phyloP scores from a whole-genome alignment of 2,888 invertebrate species.

The Eumerus sabulonum region DNA sequence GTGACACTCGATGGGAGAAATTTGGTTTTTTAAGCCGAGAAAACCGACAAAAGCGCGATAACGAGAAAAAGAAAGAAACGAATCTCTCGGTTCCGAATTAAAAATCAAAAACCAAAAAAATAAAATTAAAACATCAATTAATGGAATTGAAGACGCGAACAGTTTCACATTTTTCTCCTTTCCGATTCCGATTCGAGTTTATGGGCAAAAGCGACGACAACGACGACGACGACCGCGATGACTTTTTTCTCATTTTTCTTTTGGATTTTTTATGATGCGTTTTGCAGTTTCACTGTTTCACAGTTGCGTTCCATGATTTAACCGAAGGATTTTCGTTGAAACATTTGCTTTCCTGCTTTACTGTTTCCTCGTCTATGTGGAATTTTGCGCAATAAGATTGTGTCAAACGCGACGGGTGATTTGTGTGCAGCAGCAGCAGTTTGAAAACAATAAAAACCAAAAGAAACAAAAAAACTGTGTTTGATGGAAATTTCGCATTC shows the following conservation, averaged over 20 bases:
- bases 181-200: slow-evolving; percentile 17
- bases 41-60: too few relatives aligned
- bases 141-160: not conserved
- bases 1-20: slow-evolving; percentile 7
- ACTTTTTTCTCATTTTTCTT: slow-evolving; percentile 31
- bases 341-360: not conserved
- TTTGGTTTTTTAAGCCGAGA: too few relatives aligned
- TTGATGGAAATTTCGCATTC: slow-evolving; percentile 50
- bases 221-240: slow-evolving; percentile 36
- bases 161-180: slow-evolving; percentile 54
- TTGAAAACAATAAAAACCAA: too few relatives aligned
- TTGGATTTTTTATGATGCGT: slow-evolving; percentile 3
- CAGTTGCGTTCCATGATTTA: slow-evolving; percentile 23
- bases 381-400: slow-evolving; percentile 36
- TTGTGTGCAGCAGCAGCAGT: slow-evolving; percentile 28
- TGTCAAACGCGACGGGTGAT: slow-evolving; percentile 12
- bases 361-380: not conserved
- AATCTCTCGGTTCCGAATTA: too few relatives aligned
- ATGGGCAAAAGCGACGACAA: slow-evolving; percentile 25
- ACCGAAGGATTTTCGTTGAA: not conserved
- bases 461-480: slow-evolving; percentile 20
- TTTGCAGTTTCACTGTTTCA: slow-evolving; percentile 25
- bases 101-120: not conserved
- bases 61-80: too few relatives aligned
- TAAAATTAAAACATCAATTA: too few relatives aligned